Conservation (phyloP, 92 coral and sea anemone species). For the Plumapathes pennacea region DNA sequence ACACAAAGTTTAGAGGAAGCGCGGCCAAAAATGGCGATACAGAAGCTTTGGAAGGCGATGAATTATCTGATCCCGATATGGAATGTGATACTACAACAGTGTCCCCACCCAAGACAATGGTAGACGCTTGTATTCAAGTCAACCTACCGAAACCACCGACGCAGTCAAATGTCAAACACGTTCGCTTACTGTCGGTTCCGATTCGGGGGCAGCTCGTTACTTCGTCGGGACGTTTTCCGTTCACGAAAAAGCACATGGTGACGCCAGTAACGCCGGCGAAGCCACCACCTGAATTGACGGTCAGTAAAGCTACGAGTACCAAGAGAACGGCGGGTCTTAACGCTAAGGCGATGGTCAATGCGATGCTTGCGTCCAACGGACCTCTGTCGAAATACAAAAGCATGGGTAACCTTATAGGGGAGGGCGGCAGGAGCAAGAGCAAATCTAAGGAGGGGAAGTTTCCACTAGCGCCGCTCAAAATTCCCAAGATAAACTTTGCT, state of each 20-base stretch:
- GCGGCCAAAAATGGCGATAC: conserved; percentile 23
- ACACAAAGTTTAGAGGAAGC: conserved; percentile 15
- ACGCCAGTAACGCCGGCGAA: conserved; percentile 85
- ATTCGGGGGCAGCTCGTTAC: conserved; percentile 88
- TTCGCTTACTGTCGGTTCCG: conserved; percentile 86
- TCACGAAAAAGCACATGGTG: conserved; percentile 92
- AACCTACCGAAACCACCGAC: conserved; percentile 76
- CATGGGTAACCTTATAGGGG: conserved; percentile 50
- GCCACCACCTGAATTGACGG: conserved; percentile 84
- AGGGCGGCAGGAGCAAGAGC: conserved; percentile 56
- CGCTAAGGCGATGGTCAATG: conserved; percentile 96
- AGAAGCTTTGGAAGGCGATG: conserved; percentile 27
- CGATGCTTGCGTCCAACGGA: conserved; percentile 76
- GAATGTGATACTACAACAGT: conserved; percentile 85
- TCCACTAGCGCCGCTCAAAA: conserved; percentile 56
- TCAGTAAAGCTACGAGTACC: conserved; percentile 85
- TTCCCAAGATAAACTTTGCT: conserved; percentile 98
- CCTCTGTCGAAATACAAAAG: conserved; percentile 68
- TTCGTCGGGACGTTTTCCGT: conserved; percentile 69
- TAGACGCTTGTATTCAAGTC: conserved; percentile 93
- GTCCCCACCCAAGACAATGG: conserved; percentile 60
- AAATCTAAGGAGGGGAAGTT: conserved; percentile 58
- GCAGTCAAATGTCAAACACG: conserved; percentile 61
- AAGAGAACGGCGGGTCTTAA: conserved; percentile 87
- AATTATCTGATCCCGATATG: conserved; percentile 46